Percentiles rank a stretch among this genome's conserved stretches.
phyloP scores from a whole-genome alignment of 2,797 vertebrate genomes.

The Aplochiton taeniatus region DNA sequence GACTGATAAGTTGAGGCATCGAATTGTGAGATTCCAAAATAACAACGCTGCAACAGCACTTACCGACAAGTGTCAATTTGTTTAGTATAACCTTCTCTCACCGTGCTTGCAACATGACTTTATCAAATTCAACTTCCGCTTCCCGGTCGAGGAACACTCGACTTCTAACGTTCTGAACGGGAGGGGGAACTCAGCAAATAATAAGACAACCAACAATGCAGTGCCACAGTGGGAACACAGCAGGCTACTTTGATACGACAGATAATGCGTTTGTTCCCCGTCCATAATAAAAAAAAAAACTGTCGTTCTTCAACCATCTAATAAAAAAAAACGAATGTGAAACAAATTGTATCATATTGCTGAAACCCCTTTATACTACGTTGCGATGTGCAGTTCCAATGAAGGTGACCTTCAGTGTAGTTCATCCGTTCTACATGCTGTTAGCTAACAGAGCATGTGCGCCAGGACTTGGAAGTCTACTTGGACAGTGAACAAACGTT shows the following conservation, averaged over 20 bases:
- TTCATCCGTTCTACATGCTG: slow-evolving; percentile 54
- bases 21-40: neutral
- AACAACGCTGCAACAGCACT: slow-evolving; percentile 48
- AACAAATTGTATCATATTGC: neutral
- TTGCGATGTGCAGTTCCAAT: slow-evolving; percentile 66
- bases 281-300: too few relatives aligned
- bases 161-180: slow-evolving; percentile 18
- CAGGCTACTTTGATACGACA: neutral
- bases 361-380: slow-evolving; percentile 30
- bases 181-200: neutral
- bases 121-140: slow-evolving; percentile 71
- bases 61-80: slow-evolving; percentile 55
- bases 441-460: slow-evolving; percentile 67
- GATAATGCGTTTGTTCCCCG: neutral
- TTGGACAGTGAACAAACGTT: neutral
- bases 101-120: slow-evolving; percentile 66
- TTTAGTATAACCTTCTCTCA: slow-evolving; percentile 76
- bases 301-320: too few relatives aligned
- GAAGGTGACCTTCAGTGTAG: slow-evolving; percentile 86
- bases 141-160: slow-evolving; percentile 74
- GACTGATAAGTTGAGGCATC: neutral
- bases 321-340: neutral
- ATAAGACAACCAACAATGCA: too few relatives aligned
- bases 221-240: too few relatives aligned
- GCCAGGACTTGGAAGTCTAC: slow-evolving; percentile 6